Base-by-base conservation (phyloP, 2,113 vertebrate species). In the Leucoraja erinaceus region DNA sequence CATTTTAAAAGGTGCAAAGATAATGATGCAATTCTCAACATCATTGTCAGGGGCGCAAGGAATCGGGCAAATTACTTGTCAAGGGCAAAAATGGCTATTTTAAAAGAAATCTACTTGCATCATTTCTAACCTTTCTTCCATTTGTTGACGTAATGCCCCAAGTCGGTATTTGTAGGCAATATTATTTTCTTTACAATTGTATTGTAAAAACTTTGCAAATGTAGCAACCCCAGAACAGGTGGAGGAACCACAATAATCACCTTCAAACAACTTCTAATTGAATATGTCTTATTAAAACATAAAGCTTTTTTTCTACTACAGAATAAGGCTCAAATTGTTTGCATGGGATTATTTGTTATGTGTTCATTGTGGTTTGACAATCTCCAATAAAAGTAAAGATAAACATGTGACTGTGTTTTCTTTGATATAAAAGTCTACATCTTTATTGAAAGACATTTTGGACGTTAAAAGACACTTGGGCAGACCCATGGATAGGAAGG, bases 351-450 rank as follows among this genome's bases (percentile, higher is more conserved):
- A 94, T 95, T 79, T 94, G 95, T 95, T 95, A 94, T 95, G 93
- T 96, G 96, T 96, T 96, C 93, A 94, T 95, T 96, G 96, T 97
- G 94, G 93, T 95, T 94, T 96, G 95, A 95, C 94, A 96, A 95
- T 95, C 95, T 97, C 95, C 95, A 95, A 97, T 97, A 97, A 97
- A 93, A 96, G 63, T 66, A 72, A 72, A 72, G 18, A 72, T 5
- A 72, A 72, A 22, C 70, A 95, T 95, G 95, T 93, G 94, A 47
- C 38, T 20, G 90, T n/a, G 81, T 59, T 74, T 86, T 74, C 90
- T 47, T 92, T 92, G 63, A 72, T 93, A 90, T 78, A 8, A 47
- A 47, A 91, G 74, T 56, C 47, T 84, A 12, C 22, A 3, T 25
- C 56, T 63, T 25, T 2, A 88, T 47, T 47, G 38, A 47, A 47